Conservation (phyloP, 2,113 vertebrate species). For the Oceanodroma tethys region DNA sequence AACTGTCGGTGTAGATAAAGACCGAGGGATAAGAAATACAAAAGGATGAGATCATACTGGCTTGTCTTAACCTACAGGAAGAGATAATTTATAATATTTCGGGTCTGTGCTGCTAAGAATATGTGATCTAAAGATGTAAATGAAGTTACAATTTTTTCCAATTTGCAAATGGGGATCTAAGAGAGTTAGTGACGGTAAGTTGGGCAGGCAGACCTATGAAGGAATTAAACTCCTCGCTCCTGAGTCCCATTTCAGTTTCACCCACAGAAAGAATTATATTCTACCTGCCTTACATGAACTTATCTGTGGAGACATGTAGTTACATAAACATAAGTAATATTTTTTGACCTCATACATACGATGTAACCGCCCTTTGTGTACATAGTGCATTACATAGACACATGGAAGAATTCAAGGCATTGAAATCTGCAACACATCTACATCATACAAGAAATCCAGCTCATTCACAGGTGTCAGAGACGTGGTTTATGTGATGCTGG, state of each 20-base stretch:
- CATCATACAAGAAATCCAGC: not conserved
- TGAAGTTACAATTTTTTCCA: not conserved
- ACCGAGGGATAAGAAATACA: not conserved
- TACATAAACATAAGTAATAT: not conserved
- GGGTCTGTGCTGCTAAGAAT: not conserved
- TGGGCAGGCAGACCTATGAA: not conserved
- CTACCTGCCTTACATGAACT: too few relatives aligned
- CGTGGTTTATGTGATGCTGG: not conserved
- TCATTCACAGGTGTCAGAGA: not conserved
- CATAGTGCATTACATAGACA: too few relatives aligned
- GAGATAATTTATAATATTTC: not conserved
- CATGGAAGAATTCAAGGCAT: not conserved
- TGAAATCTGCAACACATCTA: not conserved
- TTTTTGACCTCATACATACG: not conserved
- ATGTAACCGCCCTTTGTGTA: not conserved
- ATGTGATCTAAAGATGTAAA: not conserved
- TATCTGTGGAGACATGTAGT: not conserved
- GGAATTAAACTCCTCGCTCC: not conserved
- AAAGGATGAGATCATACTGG: not conserved
- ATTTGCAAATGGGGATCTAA: not conserved
- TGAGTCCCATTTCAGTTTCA: not conserved
- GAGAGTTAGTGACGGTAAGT: not conserved
- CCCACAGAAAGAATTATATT: not conserved
- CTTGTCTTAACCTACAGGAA: not conserved
- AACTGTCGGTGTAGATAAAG: not conserved